Conservation (phyloP, 2,888 invertebrate genomes). For the Noctua janthina region DNA sequence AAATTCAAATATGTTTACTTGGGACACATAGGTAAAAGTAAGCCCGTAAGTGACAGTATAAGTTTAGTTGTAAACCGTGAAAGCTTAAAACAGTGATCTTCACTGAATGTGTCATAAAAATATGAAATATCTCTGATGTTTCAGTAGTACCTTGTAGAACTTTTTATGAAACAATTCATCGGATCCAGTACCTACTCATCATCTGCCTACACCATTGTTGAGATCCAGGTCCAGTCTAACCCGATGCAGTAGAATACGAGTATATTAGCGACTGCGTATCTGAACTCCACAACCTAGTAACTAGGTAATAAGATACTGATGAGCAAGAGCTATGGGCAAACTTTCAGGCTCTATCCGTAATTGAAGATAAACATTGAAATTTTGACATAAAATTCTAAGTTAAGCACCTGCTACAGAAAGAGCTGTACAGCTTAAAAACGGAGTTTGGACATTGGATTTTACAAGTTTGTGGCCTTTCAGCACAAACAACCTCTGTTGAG, state of each 20-base stretch:
- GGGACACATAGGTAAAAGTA: no score
- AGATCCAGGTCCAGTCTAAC: neutral
- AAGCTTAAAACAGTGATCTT: no score
- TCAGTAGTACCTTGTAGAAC: neutral
- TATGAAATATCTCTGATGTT: neutral
- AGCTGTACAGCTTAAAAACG: neutral
- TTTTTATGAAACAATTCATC: neutral
- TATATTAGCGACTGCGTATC: neutral
- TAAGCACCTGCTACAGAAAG: neutral
- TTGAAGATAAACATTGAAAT: neutral
- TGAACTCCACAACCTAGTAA: neutral
- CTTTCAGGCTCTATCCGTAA: neutral
- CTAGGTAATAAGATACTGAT: neutral
- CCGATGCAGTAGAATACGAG: neutral
- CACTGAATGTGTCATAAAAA: neutral
- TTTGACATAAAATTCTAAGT: neutral
- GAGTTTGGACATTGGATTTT: neutral
- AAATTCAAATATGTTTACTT: no score
- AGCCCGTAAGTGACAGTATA: no score
- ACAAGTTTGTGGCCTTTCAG: neutral
- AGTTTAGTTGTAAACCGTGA: no score
- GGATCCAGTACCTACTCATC: neutral
- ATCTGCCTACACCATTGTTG: neutral
- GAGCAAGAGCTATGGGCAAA: neutral
- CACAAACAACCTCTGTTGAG: no score